Evolutionary conservation across 1,140 invertebrate genomes (phyloP).

Genomic region (Aplysia californica): DNA sequence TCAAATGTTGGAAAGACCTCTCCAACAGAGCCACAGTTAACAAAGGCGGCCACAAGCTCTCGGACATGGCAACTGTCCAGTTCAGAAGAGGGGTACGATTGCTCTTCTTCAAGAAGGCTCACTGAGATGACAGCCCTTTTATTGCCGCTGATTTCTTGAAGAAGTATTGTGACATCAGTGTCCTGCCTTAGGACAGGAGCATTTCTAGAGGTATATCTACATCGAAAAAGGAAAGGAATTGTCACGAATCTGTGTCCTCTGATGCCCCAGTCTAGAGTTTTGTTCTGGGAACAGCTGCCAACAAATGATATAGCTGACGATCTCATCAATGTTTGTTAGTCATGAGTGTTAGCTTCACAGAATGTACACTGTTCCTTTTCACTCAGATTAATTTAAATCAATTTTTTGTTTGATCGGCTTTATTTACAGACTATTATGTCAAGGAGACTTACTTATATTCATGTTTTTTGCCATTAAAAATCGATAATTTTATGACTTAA

Average conservation of each 20-base stretch:
- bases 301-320: neutral
- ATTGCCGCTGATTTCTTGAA: neutral
- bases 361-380: neutral
- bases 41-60: neutral
- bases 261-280: neutral
- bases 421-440: too few relatives aligned
- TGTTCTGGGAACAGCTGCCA: neutral
- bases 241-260: neutral
- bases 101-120: neutral
- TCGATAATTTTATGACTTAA: neutral
- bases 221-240: neutral
- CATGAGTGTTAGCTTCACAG: neutral
- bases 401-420: neutral
- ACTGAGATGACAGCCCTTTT: neutral
- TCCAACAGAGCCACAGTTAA: neutral
- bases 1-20: neutral
- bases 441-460: too few relatives aligned
- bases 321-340: neutral
- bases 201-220: neutral
- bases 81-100: neutral
- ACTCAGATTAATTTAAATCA: neutral
- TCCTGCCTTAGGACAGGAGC: neutral
- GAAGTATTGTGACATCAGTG: neutral
- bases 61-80: neutral
- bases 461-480: neutral